Evolutionary conservation across 2,797 vertebrate species (phyloP), one percentile per base, ranked within the genome.

Genomic region (Meda fulgida): DNA sequence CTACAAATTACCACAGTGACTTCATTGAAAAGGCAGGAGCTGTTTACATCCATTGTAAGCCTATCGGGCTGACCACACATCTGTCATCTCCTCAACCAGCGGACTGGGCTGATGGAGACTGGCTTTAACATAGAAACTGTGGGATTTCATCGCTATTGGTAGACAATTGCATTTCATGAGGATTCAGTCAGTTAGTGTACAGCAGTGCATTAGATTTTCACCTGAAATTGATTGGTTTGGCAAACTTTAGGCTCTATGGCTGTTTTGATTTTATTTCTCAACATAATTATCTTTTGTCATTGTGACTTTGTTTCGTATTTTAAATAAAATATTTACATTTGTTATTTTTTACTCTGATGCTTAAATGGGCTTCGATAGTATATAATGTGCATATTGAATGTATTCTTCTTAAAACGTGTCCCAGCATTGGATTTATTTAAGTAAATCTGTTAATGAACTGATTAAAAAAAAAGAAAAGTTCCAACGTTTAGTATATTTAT

Each of bases 31-130:
- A 77, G 60, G 34, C 72, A 29, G 82, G 60, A 36, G 48, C 60
- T 67, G 82, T 84, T 84, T 84, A 77, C 82, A 84, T 66, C 63
- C 29, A 53, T 77, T 77, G 81, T 76, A 67, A 43, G 58, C 21
- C 38, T 63, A 46, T 76, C 16, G 8, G 63, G 72, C 60, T 53
- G 81, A 83, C 43, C 72, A 77, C 72, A 77, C 46, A 83, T 83
- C 60, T 83, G 60, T 83, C 81, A 77, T 75, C 72, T 53, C 58
- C 71, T 76, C 81, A 75, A 76, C 23, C 21, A 48, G 38, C 14
- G 7, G 23, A 67, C 58, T 51, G 29, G 8, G 31, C 71, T 34
- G 18, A 82, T 48, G 19, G 31, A 48, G 55, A 43, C 69, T 40
- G 60, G n/a, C 51, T 73, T 48, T 60, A 38, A 72, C 48, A 73